phyloP scores from a whole-genome alignment of 2,113 vertebrate genomes.

The Xiphias gladius region DNA sequence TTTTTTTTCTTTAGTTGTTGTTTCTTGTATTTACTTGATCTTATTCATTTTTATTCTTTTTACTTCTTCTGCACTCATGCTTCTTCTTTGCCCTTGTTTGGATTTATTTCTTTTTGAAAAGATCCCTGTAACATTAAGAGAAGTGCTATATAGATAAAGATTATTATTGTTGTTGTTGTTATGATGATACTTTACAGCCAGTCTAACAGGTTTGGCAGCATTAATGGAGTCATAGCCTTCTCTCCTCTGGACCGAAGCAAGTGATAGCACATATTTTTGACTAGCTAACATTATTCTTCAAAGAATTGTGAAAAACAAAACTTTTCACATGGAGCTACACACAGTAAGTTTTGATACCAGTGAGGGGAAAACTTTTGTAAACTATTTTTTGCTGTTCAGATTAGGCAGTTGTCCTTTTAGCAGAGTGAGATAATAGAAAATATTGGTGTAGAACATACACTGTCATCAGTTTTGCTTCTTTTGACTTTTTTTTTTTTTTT shows the following conservation, averaged over 20 bases:
- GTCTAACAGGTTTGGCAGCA: neutral
- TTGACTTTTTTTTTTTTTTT: neutral
- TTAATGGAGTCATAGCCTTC: neutral
- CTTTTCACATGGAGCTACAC: neutral
- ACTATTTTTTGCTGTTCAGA: no score
- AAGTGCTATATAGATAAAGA: no score
- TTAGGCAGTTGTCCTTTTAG: neutral
- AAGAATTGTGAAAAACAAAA: neutral
- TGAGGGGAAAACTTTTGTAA: no score
- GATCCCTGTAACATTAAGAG: no score
- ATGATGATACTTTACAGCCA: neutral
- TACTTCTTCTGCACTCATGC: no score
- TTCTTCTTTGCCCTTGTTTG: no score
- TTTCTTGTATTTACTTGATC: no score
- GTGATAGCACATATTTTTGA: neutral
- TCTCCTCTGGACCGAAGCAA: neutral
- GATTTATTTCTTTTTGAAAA: no score
- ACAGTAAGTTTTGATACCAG: neutral
- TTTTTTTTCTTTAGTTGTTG: no score
- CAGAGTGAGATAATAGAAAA: neutral
- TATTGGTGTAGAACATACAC: neutral
- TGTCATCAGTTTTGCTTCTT: neutral
- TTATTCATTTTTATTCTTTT: no score
- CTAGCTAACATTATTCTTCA: neutral
- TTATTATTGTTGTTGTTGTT: no score